Base-by-base conservation (phyloP, 2,888 invertebrate species). In the Platynereis dumerilii region DNA sequence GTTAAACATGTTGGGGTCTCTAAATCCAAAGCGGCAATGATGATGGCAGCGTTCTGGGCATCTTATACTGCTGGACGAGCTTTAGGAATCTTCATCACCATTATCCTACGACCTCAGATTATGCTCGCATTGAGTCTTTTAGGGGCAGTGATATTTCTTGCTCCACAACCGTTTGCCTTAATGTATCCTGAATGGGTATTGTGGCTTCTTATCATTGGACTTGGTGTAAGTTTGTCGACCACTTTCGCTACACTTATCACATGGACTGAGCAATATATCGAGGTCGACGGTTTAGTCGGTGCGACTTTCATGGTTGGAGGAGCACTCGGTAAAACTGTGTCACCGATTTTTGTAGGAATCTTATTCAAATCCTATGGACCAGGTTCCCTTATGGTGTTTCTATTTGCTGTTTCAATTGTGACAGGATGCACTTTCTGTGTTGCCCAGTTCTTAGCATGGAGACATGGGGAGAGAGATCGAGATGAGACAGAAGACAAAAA, bases 321-420 rank as follows among this genome's bases (percentile, higher is more conserved):
- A 10, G 12, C 56, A 3, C 12, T 20, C 1, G 56, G 56, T 20
- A 28, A 56, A 2, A 56, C 20, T 10, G 29, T 28, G 28, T 26
- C 27, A 1, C 27, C 28, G 12, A 17, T 29, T 2, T 2, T 56
- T 1, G 34, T 29, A 2, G 56, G 56, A n/a, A 28, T 29, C 12
- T 20, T 56, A 2, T 56, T 56, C 28, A 28, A 29, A 2, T 2
- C 17, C 1, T 2, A 24, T 5, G 54, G 54, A 2, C 17, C 17
- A 17, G 54, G 24, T 2, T n/a, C 54, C 10, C 26, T 24, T 26
- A 26, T 26, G 17, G 20, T 24, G 5, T 17, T 54, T 17, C 20
- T 54, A 26, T 54, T 54, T 26, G 54, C n/a, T n/a, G n/a, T n/a
- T n/a, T n/a, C n/a, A n/a, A n/a, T n/a, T 48, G 22, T 22, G 48